phyloP scores from a whole-genome alignment of 2,113 vertebrate genomes.

The Mirounga angustirostris region DNA sequence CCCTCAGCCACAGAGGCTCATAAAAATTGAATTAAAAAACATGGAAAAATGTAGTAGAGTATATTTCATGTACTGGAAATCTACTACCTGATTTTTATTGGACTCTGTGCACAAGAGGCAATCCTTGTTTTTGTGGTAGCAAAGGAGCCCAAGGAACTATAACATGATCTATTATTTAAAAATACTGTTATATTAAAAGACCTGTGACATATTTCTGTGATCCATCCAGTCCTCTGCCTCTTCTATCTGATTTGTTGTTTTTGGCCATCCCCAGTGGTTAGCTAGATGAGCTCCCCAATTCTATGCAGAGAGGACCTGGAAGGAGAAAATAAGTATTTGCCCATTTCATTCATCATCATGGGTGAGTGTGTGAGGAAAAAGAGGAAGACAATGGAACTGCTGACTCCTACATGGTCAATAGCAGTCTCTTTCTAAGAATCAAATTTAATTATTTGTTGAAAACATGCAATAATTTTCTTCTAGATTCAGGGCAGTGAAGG shows the following conservation, averaged over 20 bases:
- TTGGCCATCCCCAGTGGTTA: background rate
- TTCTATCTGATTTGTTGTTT: constrained; percentile 56
- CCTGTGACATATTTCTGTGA: background rate
- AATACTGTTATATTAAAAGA: constrained; percentile 63
- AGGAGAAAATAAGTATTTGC: constrained; percentile 33
- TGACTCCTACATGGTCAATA: constrained; percentile 1
- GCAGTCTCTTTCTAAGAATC: constrained; percentile 33
- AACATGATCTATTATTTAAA: constrained; percentile 67
- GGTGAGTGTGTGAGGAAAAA: background rate
- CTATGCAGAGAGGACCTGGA: background rate
- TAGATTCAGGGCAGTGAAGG: background rate
- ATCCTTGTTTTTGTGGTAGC: constrained; percentile 37
- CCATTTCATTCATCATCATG: constrained; percentile 9
- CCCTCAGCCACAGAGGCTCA: constrained; percentile 61
- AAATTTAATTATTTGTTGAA: constrained; percentile 50
- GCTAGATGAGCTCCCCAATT: background rate
- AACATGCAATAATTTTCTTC: background rate
- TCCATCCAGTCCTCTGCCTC: background rate
- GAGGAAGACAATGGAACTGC: constrained; percentile 13
- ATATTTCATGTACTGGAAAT: constrained; percentile 69
- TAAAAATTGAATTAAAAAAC: constrained; percentile 81
- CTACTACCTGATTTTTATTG: constrained; percentile 71
- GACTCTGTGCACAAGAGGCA: constrained; percentile 59
- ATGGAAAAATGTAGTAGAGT: constrained; percentile 63
- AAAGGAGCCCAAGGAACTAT: constrained; percentile 45